Percentiles rank a stretch among this genome's conserved stretches.
phyloP scores from a whole-genome alignment of 1,140 invertebrate species.

The Eumeta japonica region DNA sequence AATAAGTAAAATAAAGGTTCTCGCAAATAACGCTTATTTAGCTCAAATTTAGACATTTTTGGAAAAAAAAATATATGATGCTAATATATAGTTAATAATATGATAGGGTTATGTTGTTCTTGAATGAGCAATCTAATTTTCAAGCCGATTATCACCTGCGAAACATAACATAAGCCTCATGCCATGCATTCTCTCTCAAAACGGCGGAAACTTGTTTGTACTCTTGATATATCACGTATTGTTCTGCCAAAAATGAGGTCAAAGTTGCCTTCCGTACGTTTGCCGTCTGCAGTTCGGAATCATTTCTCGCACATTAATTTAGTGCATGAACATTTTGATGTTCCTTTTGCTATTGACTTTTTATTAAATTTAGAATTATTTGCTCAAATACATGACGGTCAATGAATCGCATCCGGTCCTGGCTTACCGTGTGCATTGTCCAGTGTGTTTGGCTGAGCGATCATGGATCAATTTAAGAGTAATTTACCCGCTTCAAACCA shows the following conservation, averaged over 20 bases:
- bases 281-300: not conserved
- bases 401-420: not conserved
- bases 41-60: no score
- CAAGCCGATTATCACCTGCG: no score
- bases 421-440: conserved; percentile 4
- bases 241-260: not conserved
- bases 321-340: conserved; percentile 6
- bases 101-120: no score
- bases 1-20: no score
- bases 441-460: conserved; percentile 7
- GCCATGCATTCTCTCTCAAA: no score
- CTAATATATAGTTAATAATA: no score
- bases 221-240: not conserved
- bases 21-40: no score
- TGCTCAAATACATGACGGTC: conserved; percentile 7
- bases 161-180: no score
- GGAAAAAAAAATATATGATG: no score
- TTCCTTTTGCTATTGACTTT: conserved; percentile 1
- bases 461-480: conserved; percentile 2
- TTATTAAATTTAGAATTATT: conserved; percentile 8
- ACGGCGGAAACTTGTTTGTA: not conserved
- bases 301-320: not conserved
- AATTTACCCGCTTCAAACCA: not conserved
- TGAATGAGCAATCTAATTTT: no score
- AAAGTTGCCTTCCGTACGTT: not conserved